These are phyloP conservation scores for Pungitius pungitius DNA, from an alignment of 2,113 vertebrate species.

Conservation along the genomic window DNA sequence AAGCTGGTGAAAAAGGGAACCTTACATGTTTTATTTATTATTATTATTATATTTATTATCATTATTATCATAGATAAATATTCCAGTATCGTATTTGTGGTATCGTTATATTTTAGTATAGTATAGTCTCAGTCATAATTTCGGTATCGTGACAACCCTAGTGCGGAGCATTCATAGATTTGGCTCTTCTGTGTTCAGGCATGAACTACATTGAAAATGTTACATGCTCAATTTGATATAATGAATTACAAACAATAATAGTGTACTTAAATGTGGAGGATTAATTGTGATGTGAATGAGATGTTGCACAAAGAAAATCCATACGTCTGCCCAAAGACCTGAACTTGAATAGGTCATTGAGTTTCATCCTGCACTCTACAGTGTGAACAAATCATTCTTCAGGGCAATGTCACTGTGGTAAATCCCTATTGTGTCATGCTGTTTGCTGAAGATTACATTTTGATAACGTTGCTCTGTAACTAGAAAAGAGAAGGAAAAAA, in stretches of 20 bases:
- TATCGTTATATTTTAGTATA: too few species aligned
- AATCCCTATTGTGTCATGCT: not conserved
- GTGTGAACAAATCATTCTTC: not conserved
- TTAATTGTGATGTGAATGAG: not conserved
- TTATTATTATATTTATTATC: too few species aligned
- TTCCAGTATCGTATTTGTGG: too few species aligned
- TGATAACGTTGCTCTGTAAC: not conserved
- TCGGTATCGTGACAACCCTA: too few species aligned
- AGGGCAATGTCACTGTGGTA: not conserved
- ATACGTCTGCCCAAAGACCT: not conserved
- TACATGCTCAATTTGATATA: not conserved
- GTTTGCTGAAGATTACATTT: conserved; percentile 14
- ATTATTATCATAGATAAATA: too few species aligned
- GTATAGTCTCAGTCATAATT: too few species aligned
- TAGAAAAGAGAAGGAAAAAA: not conserved
- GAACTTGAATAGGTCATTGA: not conserved
- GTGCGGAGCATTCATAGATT: not conserved
- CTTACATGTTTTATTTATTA: too few species aligned
- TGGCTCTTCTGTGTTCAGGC: conserved; percentile 23
- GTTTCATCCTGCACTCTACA: not conserved
- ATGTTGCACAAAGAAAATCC: not conserved
- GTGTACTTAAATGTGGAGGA: not conserved
- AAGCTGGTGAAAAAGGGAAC: too few species aligned
- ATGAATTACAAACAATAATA: conserved; percentile 4
- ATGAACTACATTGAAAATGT: not conserved